phyloP scores from a whole-genome alignment of 2,113 vertebrate species.

The Dendrocopos noguchii region DNA sequence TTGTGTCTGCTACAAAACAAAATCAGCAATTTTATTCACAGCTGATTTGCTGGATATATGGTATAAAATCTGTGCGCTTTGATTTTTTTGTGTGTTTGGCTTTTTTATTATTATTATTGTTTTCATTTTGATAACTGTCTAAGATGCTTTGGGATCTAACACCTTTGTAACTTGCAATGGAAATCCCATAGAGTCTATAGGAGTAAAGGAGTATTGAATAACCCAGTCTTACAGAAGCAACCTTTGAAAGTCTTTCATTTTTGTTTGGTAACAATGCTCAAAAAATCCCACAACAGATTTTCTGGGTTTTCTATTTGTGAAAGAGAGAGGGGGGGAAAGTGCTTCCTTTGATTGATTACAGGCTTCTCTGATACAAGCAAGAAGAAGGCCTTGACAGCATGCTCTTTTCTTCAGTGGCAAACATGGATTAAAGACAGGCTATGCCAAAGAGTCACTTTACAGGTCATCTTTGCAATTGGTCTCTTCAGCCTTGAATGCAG shows the following conservation, averaged over 20 bases:
- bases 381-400: background rate
- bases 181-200: background rate
- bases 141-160: background rate
- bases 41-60: background rate
- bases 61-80: background rate
- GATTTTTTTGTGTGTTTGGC: background rate
- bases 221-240: background rate
- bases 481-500: background rate
- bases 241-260: background rate
- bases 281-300: background rate
- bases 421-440: background rate
- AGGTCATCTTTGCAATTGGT: background rate
- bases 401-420: background rate
- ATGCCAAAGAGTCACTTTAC: background rate
- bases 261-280: background rate
- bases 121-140: background rate
- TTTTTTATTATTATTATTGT: background rate
- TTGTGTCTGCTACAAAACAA: background rate
- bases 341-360: background rate
- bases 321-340: background rate
- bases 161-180: background rate
- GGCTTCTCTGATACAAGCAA: background rate
- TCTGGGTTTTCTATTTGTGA: background rate
- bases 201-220: background rate
- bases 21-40: background rate